A percentile compares a stretch with the other conserved stretches of the same genome.
Evolutionary conservation across 2,888 invertebrate species (phyloP).

Genomic region (Dinocampus coccinellae): DNA sequence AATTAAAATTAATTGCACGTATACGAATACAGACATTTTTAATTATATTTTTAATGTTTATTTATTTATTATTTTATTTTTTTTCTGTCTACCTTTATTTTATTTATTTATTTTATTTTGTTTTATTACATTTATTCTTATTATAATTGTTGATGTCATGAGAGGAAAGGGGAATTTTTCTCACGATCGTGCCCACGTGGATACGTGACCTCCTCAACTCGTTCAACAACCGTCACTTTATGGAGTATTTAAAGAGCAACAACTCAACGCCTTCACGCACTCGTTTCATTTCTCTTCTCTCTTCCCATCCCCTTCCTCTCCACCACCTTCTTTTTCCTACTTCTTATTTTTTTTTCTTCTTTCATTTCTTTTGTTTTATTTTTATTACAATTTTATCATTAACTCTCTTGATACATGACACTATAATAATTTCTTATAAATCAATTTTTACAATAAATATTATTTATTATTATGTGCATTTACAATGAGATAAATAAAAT

Average conservation of each 20-base stretch:
- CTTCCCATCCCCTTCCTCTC: no score
- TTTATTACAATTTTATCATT: neutral
- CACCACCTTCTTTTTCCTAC: slow-evolving; percentile 19
- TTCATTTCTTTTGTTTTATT: neutral
- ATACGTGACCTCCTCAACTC: slow-evolving; percentile 56
- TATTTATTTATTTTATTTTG: neutral
- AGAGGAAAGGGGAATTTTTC: slow-evolving; percentile 42
- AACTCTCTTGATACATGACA: neutral
- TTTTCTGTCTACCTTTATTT: neutral
- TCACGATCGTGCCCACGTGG: slow-evolving; percentile 51
- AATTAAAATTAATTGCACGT: slow-evolving; percentile 4
- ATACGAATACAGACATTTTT: neutral
- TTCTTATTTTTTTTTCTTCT: neutral
- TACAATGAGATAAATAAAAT: neutral
- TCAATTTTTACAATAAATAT: neutral
- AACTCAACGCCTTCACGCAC: slow-evolving; percentile 32
- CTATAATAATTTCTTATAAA: neutral
- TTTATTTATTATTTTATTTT: neutral
- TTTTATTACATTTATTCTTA: neutral
- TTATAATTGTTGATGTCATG: slow-evolving; percentile 1
- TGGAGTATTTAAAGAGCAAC: slow-evolving; percentile 52
- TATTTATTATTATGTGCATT: neutral
- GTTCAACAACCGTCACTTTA: slow-evolving; percentile 52
- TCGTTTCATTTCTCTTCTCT: no score
- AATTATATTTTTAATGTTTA: neutral